Conservation (phyloP, 2,113 vertebrate genomes). For the Protobothrops mucrosquamatus region DNA sequence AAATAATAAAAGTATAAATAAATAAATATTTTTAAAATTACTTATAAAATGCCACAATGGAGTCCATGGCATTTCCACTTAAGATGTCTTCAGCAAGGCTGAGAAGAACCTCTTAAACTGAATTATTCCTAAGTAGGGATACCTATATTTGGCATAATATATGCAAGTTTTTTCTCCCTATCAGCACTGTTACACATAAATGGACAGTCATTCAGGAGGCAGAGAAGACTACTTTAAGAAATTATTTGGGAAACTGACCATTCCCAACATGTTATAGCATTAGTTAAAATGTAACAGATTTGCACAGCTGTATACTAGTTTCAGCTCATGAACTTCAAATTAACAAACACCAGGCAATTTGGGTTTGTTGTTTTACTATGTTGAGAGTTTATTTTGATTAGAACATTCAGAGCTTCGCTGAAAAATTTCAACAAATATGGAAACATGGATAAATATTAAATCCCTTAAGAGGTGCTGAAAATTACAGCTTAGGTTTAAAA, state of each 20-base stretch:
- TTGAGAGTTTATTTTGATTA: slow-evolving; percentile 22
- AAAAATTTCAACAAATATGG: slow-evolving; percentile 14
- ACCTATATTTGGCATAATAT: background rate
- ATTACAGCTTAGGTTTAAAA: slow-evolving; percentile 42
- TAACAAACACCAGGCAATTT: background rate
- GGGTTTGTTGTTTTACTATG: background rate
- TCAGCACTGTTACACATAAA: background rate
- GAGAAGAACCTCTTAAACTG: background rate
- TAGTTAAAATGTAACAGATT: background rate
- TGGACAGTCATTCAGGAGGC: background rate
- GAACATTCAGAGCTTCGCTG: slow-evolving; percentile 7
- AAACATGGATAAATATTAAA: slow-evolving; percentile 30
- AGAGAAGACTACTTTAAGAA: background rate
- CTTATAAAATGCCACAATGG: background rate
- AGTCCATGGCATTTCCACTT: background rate
- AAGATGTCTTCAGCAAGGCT: background rate
- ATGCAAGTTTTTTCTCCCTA: background rate
- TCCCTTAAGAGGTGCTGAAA: slow-evolving; percentile 33
- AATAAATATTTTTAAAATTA: background rate
- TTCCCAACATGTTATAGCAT: background rate
- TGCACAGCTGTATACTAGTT: fast-evolving
- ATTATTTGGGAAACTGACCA: background rate
- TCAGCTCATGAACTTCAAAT: background rate
- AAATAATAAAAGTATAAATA: background rate
- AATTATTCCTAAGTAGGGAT: background rate